Conservation (phyloP, 2,113 vertebrate species). For the Chionomys nivalis region DNA sequence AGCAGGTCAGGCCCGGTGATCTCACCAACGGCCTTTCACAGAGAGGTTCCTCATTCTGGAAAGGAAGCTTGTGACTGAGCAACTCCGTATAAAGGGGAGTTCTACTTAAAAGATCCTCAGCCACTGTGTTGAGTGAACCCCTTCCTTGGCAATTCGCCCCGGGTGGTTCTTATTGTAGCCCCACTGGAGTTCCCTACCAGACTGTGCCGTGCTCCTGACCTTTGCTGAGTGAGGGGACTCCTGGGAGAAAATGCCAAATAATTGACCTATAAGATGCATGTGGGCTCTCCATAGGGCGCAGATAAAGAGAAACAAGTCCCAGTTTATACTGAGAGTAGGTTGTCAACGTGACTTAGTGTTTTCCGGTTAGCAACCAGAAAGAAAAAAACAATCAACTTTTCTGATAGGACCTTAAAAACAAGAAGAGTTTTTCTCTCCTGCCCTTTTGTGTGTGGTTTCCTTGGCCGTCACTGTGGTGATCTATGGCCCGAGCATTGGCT, state of each 20-base stretch:
- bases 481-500: accelerated
- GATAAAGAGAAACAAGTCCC: neutral
- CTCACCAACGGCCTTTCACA: accelerated
- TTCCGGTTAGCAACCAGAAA: neutral
- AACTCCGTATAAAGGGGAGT: neutral
- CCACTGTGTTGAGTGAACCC: neutral
- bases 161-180: neutral
- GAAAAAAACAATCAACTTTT: neutral
- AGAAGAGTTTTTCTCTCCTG: neutral
- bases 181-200: neutral
- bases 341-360: neutral
- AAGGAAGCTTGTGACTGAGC: neutral
- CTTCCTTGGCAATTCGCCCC: neutral
- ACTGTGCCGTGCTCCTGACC: no score
- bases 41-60: neutral
- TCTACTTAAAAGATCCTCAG: neutral
- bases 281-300: neutral
- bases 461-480: neutral
- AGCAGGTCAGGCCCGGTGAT: neutral
- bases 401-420: neutral
- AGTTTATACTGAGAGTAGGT: neutral
- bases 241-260: neutral
- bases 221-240: neutral
- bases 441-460: neutral
- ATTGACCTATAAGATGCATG: neutral